Base-by-base conservation (phyloP, 2,888 invertebrate genomes). In the Aproaerema taeniolella region DNA sequence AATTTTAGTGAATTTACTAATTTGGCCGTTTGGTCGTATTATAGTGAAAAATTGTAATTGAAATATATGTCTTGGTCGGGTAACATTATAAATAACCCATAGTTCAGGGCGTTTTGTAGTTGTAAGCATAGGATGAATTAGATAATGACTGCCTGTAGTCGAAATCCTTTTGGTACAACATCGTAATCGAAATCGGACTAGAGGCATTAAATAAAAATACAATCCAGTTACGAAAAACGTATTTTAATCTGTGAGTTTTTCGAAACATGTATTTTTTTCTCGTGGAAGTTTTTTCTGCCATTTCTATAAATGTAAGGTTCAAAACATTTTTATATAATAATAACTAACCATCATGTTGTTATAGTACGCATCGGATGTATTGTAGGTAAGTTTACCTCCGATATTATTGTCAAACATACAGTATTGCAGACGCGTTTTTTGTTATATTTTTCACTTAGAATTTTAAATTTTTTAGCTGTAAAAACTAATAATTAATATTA, bases 361-460 rank as follows among this genome's bases (percentile, higher is more conserved):
- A 70, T 69, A 65, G 71, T 74, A n/a, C n/a, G n/a, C n/a, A n/a
- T 79, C 69, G 43, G 41, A 60, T 58, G 62, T 67, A 65, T 64
- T 65, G 66, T 71, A 65, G 66, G 62, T 60, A 49, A 47, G 52
- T 45, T 38, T 58, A 63, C 66, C 66, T 64, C 38, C 63, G 63
- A 71, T 72, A 68, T 68, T 69, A 67, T 49, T 60, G 49, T 61
- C 60, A 55, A 45, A 52, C 56, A 60, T 61, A 67, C 72, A 77
- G 69, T 77, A 77, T 79, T 73, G 60, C 60, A 49, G 50, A 59
- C 56, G 58, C 55, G 67, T 67, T 72, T 53, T 57, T 69, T 74
- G 73, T 74, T 76, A 68, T 63, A 63, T 66, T 74, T 77, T 76
- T 74, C 67, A 69, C 49, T 64, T 75, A 73, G 67, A 64, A 53